A percentile compares a stretch with the other conserved stretches of the same genome.
Evolutionary conservation across 2,113 vertebrate genomes (phyloP).

Genomic region (Alethe diademata): DNA sequence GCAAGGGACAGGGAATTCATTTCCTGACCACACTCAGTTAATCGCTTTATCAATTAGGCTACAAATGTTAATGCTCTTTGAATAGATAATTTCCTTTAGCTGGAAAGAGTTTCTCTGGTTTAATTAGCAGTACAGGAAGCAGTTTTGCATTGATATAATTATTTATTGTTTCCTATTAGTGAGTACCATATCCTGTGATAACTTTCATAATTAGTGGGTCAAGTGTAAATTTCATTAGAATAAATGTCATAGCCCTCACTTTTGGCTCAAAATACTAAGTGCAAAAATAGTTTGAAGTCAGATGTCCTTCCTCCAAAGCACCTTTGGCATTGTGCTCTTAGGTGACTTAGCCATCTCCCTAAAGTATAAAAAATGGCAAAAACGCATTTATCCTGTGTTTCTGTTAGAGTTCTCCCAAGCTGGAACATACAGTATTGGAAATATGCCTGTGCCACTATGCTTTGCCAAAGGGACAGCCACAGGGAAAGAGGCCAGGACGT

Average conservation of each 20-base stretch:
- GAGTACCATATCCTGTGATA: slow-evolving; percentile 47
- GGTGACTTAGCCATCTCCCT: background rate
- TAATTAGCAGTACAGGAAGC: slow-evolving; percentile 68
- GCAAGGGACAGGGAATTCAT: background rate
- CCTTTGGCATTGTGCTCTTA: background rate
- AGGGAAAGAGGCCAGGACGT: background rate
- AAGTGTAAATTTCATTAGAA: slow-evolving; percentile 24
- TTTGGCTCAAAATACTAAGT: background rate
- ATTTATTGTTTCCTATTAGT: slow-evolving; percentile 75
- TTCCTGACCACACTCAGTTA: slow-evolving; percentile 46
- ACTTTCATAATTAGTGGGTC: slow-evolving; percentile 24
- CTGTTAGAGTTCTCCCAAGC: background rate
- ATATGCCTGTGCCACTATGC: background rate
- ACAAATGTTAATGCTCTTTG: slow-evolving; percentile 39
- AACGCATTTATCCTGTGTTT: background rate
- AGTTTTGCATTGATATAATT: slow-evolving; percentile 41
- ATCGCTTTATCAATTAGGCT: slow-evolving; percentile 33
- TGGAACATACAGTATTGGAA: background rate
- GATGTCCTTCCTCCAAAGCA: background rate
- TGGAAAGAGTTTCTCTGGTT: slow-evolving; percentile 27
- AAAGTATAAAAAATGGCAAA: background rate
- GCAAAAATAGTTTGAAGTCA: background rate
- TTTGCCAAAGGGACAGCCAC: background rate
- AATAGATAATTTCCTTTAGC: slow-evolving; percentile 61
- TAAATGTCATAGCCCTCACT: background rate